Base-by-base conservation (phyloP, 1,140 invertebrate species). In the Caenorhabditis inopinata region DNA sequence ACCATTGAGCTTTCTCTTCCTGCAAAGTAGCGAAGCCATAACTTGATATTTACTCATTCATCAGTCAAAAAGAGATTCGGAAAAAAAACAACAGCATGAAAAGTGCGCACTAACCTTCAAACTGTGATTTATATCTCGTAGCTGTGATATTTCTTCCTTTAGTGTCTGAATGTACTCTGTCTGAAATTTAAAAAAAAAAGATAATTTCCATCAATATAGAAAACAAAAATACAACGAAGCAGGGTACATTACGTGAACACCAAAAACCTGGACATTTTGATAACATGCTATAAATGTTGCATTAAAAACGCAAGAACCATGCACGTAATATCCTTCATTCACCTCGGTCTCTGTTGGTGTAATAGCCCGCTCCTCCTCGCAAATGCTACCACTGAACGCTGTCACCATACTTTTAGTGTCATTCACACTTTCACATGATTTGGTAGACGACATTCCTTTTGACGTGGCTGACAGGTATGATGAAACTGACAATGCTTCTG, bases 101-200 rank as follows among this genome's bases (percentile, higher is more conserved):
- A 32, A 16, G 16, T 29, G 12, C 12, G 29, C 2, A 27, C 58
- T 45, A 6, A 77, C 76, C 76, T 79, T 73, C 45, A 79, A 62
- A 16, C 58, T 58, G 21, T 75, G 53, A 62, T 79, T 79, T 29
- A 58, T 45, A 58, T 79, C 78, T 1, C 78, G 58, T 21, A 79
- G 46, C 23, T 62, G 78, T 29, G 53, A 68, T 6, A 74, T 89
- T 93, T 94, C 84, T 94, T 95, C 85, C 95, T 94, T 81, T 93
- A 93, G 42, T 5, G 45, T 48, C 18, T 47, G 75, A 42, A 48
- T 51, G 29, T 49, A 38, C 12, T 47, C 38, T 78, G 74, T 21
- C 74, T 81, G 38, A 48, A 80, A 80, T 45, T 29, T 74, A 46
- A 23, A 35, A 16, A 58, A 11, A 7, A 7, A 14, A 42, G 14